phyloP scores from a whole-genome alignment of 35 echinoderm and acorn worm species.

The Strongylocentrotus purpuratus region DNA sequence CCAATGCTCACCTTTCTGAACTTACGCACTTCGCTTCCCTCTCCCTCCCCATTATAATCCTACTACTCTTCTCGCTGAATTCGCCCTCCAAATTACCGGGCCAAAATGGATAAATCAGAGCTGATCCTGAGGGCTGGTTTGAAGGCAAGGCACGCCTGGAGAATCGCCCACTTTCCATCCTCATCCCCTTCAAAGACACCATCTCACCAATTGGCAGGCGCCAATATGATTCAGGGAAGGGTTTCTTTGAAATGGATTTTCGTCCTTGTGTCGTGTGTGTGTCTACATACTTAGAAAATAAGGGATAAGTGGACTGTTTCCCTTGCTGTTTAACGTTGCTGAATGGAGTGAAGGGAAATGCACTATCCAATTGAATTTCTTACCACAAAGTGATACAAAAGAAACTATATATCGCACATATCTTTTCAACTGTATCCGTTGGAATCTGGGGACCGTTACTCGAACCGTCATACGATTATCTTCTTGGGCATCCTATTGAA shows the following conservation, averaged over 20 bases:
- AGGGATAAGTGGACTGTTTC: not conserved
- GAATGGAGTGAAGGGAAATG: no score
- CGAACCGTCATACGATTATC: no score
- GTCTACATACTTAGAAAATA: not conserved
- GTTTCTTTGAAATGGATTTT: not conserved
- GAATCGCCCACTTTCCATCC: not conserved
- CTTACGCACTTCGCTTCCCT: no score
- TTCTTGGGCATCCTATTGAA: no score
- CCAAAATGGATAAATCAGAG: not conserved
- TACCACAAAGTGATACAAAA: no score
- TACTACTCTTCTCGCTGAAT: not conserved
- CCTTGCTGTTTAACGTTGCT: no score
- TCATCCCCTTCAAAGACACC: not conserved
- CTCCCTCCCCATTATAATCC: no score
- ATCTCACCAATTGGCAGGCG: not conserved
- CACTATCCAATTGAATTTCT: no score
- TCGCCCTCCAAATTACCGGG: not conserved
- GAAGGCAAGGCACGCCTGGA: not conserved
- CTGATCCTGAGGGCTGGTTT: not conserved
- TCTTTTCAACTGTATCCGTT: no score
- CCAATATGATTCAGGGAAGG: not conserved
- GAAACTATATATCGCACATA: no score
- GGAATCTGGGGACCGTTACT: no score
- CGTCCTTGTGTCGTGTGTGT: not conserved
- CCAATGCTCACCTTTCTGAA: no score